Evolutionary conservation across 2,888 invertebrate genomes (phyloP).

Genomic region (Pollenia griseotomentosa): DNA sequence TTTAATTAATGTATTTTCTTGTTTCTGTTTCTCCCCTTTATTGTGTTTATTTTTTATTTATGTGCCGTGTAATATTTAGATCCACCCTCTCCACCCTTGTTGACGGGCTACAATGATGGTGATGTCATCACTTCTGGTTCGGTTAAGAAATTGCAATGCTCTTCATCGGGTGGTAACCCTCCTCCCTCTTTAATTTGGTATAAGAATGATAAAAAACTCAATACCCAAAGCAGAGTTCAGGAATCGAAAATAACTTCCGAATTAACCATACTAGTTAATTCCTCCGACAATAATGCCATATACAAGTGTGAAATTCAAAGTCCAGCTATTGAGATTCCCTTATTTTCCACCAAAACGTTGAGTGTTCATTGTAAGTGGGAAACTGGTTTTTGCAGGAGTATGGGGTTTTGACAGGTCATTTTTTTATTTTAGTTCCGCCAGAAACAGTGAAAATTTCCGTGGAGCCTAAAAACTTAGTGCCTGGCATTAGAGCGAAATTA

Average conservation of each 20-base stretch:
- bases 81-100: conserved; percentile 80
- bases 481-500: conserved; percentile 81
- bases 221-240: conserved; percentile 78
- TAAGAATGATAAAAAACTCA: conserved; percentile 82
- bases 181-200: conserved; percentile 80
- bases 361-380: conserved; percentile 81
- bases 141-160: conserved; percentile 80
- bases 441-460: conserved; percentile 82
- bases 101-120: conserved; percentile 82
- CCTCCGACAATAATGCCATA: conserved; percentile 82
- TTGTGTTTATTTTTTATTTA: not conserved
- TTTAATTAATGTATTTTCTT: conserved; percentile 51
- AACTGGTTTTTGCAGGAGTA: not conserved
- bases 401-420: too few relatives aligned
- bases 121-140: conserved; percentile 82
- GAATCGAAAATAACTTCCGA: conserved; percentile 81
- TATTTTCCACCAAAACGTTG: conserved; percentile 81
- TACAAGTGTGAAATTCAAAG: conserved; percentile 82
- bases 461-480: conserved; percentile 80
- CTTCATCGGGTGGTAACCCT: conserved; percentile 82
- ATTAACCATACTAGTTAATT: conserved; percentile 80
- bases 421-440: conserved; percentile 78
- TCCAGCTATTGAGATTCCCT: conserved; percentile 81
- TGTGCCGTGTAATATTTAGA: conserved; percentile 73
- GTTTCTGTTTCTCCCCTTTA: conserved; percentile 21